phyloP scores from a whole-genome alignment of 2,113 vertebrate genomes.

The Percopsis transmontana region DNA sequence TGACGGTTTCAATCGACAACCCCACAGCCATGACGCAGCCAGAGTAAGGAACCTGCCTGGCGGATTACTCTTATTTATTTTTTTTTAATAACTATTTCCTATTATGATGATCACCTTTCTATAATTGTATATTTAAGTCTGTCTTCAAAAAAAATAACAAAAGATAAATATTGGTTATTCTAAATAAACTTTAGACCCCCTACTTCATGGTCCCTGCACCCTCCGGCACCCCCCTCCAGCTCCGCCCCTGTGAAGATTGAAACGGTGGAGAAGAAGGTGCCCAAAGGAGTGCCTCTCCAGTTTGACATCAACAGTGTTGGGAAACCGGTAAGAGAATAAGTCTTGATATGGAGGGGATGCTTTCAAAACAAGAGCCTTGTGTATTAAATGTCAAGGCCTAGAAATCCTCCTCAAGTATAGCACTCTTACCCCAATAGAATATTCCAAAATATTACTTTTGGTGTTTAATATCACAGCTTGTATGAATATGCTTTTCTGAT shows the following conservation, averaged over 20 bases:
- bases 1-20: constrained; percentile 96
- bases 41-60: constrained; percentile 75
- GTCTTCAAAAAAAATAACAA: too few species aligned
- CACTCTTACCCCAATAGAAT: too few species aligned
- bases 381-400: too few species aligned
- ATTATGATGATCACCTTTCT: too few species aligned
- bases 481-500: too few species aligned
- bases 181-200: constrained; percentile 77
- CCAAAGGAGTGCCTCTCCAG: constrained; percentile 92
- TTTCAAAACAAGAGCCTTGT: too few species aligned
- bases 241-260: constrained; percentile 80
- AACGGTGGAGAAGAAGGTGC: constrained; percentile 84
- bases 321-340: constrained; percentile 83
- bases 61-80: too few species aligned
- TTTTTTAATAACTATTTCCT: too few species aligned
- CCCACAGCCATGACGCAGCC: constrained; percentile 88
- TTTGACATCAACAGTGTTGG: constrained; percentile 98
- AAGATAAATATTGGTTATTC: neutral
- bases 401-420: too few species aligned
- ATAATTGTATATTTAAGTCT: too few species aligned
- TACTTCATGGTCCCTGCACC: constrained; percentile 84
- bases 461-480: too few species aligned
- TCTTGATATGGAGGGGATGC: neutral
- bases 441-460: too few species aligned
- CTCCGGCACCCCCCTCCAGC: constrained; percentile 72